Evolutionary conservation across 2,113 vertebrate genomes (phyloP).

Genomic region (Penelope pileata): DNA sequence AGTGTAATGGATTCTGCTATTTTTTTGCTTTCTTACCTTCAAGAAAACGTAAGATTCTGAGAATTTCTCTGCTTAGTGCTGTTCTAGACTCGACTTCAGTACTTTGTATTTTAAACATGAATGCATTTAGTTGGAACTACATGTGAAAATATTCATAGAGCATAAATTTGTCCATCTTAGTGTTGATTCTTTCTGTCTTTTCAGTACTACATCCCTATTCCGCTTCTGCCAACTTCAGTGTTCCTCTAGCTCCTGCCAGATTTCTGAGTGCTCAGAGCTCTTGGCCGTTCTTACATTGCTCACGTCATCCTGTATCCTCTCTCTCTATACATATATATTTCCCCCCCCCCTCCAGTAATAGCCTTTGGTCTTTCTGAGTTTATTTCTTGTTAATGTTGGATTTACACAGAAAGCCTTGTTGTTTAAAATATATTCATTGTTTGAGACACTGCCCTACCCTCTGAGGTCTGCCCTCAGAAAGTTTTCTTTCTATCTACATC

Average conservation of each 20-base stretch:
- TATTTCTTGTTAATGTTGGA: not conserved
- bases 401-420: not conserved
- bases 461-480: not conserved
- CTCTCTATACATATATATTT: no score
- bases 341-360: not conserved
- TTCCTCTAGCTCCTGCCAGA: not conserved
- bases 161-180: not conserved
- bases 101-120: not conserved
- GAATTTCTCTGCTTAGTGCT: not conserved
- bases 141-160: not conserved
- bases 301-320: not conserved
- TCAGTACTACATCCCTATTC: not conserved
- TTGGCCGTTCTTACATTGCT: not conserved
- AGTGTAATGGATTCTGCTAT: not conserved
- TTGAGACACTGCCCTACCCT: not conserved
- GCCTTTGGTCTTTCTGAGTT: not conserved
- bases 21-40: not conserved
- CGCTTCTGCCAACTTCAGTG: not conserved
- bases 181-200: not conserved
- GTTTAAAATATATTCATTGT: not conserved
- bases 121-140: not conserved
- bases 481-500: not conserved
- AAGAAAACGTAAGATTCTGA: not conserved
- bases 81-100: not conserved
- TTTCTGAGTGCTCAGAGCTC: not conserved